Base-by-base conservation (phyloP, 1,140 invertebrate genomes). In the Oscheius sp. region DNA sequence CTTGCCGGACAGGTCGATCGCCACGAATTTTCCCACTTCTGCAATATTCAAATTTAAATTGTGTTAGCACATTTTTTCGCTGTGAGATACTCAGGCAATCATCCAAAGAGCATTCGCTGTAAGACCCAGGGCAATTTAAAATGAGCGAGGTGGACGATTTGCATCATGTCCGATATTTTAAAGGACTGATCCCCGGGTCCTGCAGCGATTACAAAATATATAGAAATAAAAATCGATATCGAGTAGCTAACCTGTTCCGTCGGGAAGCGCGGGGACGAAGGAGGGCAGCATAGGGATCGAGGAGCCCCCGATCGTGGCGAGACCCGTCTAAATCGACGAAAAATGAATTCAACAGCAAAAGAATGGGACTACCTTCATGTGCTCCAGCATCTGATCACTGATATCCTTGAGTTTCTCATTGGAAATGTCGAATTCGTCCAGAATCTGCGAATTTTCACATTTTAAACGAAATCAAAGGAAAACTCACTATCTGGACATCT, bases 11-110 rank as follows among this genome's bases (percentile, higher is more conserved):
- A 83, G 71, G 58, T 83, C 82, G 52, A 83, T 84, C n/a, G 83
- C 83, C 36, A 84, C 81, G 58, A 84, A 83, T 64, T 83, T 80
- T 20, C 82, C 82, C 20, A 65, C 55, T 72, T 83, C 82, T 84
- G 59, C 36, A 81, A 70, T 36, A 26, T 36, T 23, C 15, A 52
- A 28, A 66, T 7, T 42, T 13, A 1, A 0, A 1, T 45, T 15
- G 28, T 68, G 10, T 29, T 20, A 68, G 42, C 13, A 45, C n/a
- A n/a, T n/a, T n/a, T n/a, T n/a, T n/a, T n/a, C n/a, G n/a, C n/a
- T n/a, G n/a, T n/a, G n/a, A 3, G n/a, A 63, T 71, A 42, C 34
- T 74, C 26, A 18, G n/a, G 31, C 36, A 68, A 28, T 26, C 2
- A 74, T 29, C 1, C n/a, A 13, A n/a, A 49, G 26, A 55, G 7